Evolutionary conservation across 2,797 vertebrate genomes (phyloP).

Genomic region (Eulemur rubriventer): DNA sequence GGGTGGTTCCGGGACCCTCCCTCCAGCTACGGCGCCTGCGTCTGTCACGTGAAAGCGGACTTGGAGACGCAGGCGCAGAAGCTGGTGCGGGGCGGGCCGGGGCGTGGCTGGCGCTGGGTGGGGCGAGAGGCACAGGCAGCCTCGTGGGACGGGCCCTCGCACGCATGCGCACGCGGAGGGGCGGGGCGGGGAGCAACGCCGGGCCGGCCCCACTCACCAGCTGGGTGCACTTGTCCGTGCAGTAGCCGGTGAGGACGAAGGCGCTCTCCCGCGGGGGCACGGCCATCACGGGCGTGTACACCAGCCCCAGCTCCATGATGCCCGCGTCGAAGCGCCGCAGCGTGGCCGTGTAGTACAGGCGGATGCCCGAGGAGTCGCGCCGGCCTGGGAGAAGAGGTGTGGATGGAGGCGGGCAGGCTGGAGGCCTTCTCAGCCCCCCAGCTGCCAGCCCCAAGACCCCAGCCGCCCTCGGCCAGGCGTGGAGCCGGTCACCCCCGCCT

Average conservation of each 20-base stretch:
- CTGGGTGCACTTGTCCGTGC: constrained; percentile 93
- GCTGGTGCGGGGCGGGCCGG: accelerated
- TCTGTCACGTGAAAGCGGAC: accelerated
- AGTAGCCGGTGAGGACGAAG: constrained; percentile 94
- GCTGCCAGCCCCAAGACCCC: not conserved
- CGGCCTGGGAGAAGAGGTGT: constrained; percentile 82
- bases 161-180: too few relatives aligned
- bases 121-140: too few relatives aligned
- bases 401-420: not conserved
- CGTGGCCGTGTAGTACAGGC: constrained; percentile 91
- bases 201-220: constrained; percentile 86
- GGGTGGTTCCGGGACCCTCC: accelerated
- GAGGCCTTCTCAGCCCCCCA: too few relatives aligned
- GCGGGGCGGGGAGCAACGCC: not conserved
- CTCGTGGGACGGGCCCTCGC: too few relatives aligned
- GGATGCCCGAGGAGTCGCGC: constrained; percentile 93
- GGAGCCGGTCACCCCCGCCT: accelerated
- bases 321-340: constrained; percentile 91
- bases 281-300: constrained; percentile 96
- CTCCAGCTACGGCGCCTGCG: accelerated
- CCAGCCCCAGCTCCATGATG: constrained; percentile 97
- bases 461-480: not conserved
- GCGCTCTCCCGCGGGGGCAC: constrained; percentile 89
- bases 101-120: accelerated
- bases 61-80: accelerated